phyloP scores from a whole-genome alignment of 2,113 vertebrate genomes.

The Phalacrocorax aristotelis region DNA sequence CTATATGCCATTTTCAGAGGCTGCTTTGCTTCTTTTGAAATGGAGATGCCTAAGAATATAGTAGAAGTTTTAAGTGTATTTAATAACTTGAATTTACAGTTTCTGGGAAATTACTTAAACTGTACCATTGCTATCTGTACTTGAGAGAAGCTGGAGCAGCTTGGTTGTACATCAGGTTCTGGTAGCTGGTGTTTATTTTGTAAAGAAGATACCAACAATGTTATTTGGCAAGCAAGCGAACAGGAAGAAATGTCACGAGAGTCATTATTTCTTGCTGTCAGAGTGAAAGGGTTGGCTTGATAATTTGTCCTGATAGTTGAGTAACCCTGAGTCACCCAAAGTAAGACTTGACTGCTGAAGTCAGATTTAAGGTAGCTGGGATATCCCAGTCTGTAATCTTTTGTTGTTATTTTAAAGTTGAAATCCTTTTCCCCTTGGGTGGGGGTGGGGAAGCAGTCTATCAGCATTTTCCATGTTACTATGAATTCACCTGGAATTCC shows the following conservation, averaged over 20 bases:
- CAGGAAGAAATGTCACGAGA: constrained; percentile 17
- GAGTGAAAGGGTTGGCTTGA: constrained; percentile 56
- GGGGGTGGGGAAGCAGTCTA: not conserved
- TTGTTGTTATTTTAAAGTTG: not conserved
- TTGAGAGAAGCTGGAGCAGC: not conserved
- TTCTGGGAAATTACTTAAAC: not conserved
- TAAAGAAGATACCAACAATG: not conserved
- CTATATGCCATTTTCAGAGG: not conserved
- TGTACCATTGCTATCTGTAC: not conserved
- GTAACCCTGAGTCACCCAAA: not conserved
- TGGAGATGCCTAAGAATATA: not conserved
- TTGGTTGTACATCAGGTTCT: not conserved
- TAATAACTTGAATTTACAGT: not conserved
- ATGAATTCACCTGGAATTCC: not conserved
- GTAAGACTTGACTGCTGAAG: not conserved
- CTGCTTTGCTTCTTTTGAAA: not conserved
- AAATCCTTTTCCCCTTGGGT: constrained; percentile 17
- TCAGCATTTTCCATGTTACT: not conserved
- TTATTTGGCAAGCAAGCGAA: constrained; percentile 12
- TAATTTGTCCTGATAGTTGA: constrained; percentile 45
- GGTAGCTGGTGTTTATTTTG: not conserved
- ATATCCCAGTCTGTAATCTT: constrained; percentile 20
- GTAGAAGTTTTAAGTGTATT: not conserved
- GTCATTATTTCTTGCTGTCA: constrained; percentile 38
- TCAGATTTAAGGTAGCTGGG: constrained; percentile 5